Conservation (phyloP, 1,140 invertebrate genomes). For the Stegodyphus dumicola region DNA sequence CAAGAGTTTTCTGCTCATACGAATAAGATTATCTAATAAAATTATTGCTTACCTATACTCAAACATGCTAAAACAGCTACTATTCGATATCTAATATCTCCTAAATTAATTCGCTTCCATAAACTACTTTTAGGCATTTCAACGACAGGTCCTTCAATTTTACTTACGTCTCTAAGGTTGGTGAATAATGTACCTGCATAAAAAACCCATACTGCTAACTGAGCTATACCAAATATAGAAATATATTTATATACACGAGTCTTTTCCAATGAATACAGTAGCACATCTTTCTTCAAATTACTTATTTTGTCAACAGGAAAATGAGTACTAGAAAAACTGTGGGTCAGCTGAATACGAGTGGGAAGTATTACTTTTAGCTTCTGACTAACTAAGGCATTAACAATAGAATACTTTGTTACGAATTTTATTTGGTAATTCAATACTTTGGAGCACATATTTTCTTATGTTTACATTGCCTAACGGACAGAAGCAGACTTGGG, state of each 20-base stretch:
- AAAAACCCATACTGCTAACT: constrained; percentile 20
- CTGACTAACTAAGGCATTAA: no score
- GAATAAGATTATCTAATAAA: no score
- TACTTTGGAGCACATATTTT: no score
- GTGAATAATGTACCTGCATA: constrained; percentile 20
- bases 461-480: no score
- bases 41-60: constrained; percentile 19
- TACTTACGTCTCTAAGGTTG: constrained; percentile 12
- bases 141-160: background rate
- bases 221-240: constrained; percentile 29
- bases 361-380: no score
- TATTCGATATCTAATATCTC: constrained; percentile 5
- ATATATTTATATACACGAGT: background rate
- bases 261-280: constrained; percentile 34
- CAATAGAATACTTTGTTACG: no score
- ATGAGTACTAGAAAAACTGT: background rate
- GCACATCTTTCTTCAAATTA: constrained; percentile 6
- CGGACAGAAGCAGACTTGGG: no score
- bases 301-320: constrained; percentile 29
- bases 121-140: background rate
- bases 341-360: no score
- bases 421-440: no score
- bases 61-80: constrained; percentile 5
- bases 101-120: constrained; percentile 25
- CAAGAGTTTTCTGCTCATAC: background rate